Conservation (phyloP, 2,797 vertebrate species). For the Halcyon chelicuti region DNA sequence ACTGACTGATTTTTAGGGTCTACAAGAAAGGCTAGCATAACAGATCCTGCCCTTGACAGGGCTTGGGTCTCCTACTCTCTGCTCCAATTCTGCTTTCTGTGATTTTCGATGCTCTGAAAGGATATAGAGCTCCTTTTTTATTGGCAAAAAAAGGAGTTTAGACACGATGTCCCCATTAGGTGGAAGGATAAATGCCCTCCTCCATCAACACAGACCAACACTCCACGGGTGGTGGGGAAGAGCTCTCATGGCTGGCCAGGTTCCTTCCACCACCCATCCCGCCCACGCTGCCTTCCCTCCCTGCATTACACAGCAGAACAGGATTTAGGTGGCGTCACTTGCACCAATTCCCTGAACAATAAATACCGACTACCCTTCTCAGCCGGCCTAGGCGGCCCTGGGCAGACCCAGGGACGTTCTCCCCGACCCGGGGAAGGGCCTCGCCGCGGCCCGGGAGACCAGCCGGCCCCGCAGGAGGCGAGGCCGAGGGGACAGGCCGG, state of each 20-base stretch:
- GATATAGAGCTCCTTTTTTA: background rate
- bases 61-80: too few species aligned
- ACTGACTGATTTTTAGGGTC: background rate
- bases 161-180: fast-evolving
- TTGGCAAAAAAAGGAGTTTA: background rate
- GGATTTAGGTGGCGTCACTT: background rate
- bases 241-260: background rate
- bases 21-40: background rate
- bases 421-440: fast-evolving
- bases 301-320: fast-evolving
- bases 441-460: too few species aligned
- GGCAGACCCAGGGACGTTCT: background rate
- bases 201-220: background rate
- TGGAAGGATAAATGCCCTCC: background rate
- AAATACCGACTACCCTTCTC: background rate
- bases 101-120: background rate
- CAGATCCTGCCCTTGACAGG: background rate
- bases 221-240: fast-evolving
- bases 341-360: background rate
- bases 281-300: background rate
- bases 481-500: background rate
- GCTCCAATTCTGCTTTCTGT: background rate
- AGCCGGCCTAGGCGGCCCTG: too few species aligned
- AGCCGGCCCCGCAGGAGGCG: background rate
- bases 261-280: background rate